Conservation (phyloP, 2,888 invertebrate species). For the Diadegma fenestrale region DNA sequence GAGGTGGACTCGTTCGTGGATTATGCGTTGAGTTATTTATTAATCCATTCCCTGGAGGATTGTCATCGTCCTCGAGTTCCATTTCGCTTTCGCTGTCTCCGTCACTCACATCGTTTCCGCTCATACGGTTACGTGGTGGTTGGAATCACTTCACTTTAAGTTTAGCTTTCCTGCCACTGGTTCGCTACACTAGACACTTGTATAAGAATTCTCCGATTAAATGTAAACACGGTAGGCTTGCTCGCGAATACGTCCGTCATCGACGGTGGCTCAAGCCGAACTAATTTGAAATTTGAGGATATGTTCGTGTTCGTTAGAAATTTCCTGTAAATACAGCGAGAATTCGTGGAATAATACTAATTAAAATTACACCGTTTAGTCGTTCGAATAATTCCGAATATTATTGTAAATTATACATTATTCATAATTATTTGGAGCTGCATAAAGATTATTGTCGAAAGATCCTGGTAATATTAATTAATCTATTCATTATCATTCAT, state of each 20-base stretch:
- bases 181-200: background rate
- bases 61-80: background rate
- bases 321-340: background rate
- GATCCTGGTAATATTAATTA: background rate
- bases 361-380: background rate
- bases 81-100: constrained; percentile 10
- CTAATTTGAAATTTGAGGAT: too few species aligned
- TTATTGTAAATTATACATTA: background rate
- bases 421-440: background rate
- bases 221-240: constrained; percentile 7
- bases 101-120: constrained; percentile 12
- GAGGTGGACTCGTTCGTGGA: background rate
- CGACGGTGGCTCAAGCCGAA: too few species aligned
- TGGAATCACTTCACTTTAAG: constrained; percentile 20
- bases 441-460: background rate
- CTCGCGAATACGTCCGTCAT: constrained; percentile 4
- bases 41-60: too few species aligned
- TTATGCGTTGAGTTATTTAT: background rate
- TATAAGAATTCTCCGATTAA: background rate
- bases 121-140: constrained; percentile 10
- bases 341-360: background rate
- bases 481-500: background rate
- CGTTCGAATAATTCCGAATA: background rate
- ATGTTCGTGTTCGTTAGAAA: background rate
- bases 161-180: constrained; percentile 7